Evolutionary conservation across 2,113 vertebrate genomes (phyloP), one percentile per base, ranked within the genome.

Genomic region (Pycnonotus jocosus): DNA sequence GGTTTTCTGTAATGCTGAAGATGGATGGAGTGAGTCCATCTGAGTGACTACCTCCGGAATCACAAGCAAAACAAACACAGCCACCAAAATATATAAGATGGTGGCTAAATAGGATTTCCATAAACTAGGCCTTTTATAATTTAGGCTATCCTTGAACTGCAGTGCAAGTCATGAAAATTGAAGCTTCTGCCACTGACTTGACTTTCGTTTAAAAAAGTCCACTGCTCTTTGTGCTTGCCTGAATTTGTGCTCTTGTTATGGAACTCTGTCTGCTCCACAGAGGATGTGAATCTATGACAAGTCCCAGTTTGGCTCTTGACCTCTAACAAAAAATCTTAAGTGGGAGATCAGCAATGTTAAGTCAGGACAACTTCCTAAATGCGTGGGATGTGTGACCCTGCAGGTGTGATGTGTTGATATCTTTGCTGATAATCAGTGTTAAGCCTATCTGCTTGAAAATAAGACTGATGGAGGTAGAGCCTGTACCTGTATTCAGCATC

Each of bases 141-240:
- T 37, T 2, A 61, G 22, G 5, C 2, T 78, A 9, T 28, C 13
- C 30, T 10, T 69, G 64, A 95, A 69, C 8, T 27, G 21, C 23
- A 80, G 20, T 44, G 23, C 7, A 62, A 69, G 22, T 35, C 5
- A 65, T 51, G 15, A 73, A 89, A 82, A 50, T 2, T 47, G 5
- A 86, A 47, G 6, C 40, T 93, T 89, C 45, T 69, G 9, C 8
- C 38, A 37, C 7, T 40, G 21, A 56, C 40, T 68, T 77, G 44
- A n/a, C 56, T 74, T 81, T 78, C 74, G 31, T 50, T 91, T 72
- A 11, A 60, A 82, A 92, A 86, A 76, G 6, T 5, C 17, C 18
- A 21, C 7, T 21, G 23, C 2, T 57, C 3, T 73, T 70, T 84
- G n/a, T 0, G 0, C 12, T 64, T 68, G 28, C n/a, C 40, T 23